Conservation (phyloP, 2,113 vertebrate species). For the Ailuropoda melanoleuca region DNA sequence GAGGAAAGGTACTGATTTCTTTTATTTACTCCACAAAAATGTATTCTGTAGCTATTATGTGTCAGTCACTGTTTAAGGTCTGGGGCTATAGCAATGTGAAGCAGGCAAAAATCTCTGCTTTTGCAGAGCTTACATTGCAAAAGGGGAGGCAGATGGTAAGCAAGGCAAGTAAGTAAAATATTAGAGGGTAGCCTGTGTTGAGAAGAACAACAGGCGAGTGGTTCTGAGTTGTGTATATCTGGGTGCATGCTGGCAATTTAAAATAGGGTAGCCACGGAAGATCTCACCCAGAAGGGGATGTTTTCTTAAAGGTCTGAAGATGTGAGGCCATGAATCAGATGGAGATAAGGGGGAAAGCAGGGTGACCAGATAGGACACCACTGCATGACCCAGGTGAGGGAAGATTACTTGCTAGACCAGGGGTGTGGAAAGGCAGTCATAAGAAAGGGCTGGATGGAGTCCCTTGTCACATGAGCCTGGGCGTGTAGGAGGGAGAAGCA, state of each 20-base stretch:
- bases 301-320: neutral
- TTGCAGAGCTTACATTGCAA: neutral
- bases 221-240: neutral
- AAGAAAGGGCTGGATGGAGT: neutral
- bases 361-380: neutral
- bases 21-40: constrained; percentile 1
- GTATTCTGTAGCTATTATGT: neutral
- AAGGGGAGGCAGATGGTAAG: neutral
- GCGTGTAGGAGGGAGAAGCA: fast-evolving
- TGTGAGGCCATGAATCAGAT: neutral
- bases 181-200: neutral
- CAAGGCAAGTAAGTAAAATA: neutral
- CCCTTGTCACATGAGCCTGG: neutral
- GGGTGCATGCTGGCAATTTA: neutral
- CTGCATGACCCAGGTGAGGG: neutral
- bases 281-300: neutral
- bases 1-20: neutral
- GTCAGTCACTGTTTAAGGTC: neutral
- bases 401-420: neutral
- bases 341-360: neutral
- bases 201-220: neutral
- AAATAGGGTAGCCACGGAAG: neutral
- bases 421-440: neutral
- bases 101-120: neutral
- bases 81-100: neutral